phyloP scores from a whole-genome alignment of 2,888 invertebrate genomes.

The Campoletis raptor region DNA sequence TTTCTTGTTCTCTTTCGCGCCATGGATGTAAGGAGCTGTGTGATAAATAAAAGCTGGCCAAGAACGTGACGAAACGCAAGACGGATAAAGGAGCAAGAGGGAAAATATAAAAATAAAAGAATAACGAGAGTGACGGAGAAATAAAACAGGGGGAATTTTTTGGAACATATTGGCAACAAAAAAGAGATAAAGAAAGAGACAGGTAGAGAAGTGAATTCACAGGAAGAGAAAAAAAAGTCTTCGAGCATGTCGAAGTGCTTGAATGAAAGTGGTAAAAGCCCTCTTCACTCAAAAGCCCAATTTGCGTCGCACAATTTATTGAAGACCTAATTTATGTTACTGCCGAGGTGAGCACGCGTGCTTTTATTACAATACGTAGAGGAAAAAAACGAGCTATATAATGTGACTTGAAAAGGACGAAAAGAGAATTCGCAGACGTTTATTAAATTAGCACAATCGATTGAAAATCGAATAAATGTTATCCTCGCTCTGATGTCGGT shows the following conservation, averaged over 20 bases:
- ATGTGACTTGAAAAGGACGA: slow-evolving; percentile 1
- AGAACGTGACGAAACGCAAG: slow-evolving; percentile 35
- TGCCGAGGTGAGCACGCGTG: slow-evolving; percentile 17
- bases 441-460: slow-evolving; percentile 5
- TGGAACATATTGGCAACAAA: slow-evolving; percentile 24
- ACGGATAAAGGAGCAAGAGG: slow-evolving; percentile 7
- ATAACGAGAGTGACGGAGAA: slow-evolving; percentile 8
- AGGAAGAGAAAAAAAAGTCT: slow-evolving; percentile 27
- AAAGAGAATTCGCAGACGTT: not conserved
- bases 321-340: slow-evolving; percentile 52
- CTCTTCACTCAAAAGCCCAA: slow-evolving; percentile 63
- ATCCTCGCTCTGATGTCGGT: not conserved
- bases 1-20: not conserved
- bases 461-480: slow-evolving; percentile 1
- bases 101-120: slow-evolving; percentile 17
- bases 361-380: slow-evolving; percentile 7
- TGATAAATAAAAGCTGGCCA: slow-evolving; percentile 22
- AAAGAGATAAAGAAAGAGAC: slow-evolving; percentile 11
- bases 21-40: slow-evolving; percentile 11
- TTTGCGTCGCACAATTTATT: slow-evolving; percentile 59
- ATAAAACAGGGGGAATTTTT: slow-evolving; percentile 10
- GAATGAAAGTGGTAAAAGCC: slow-evolving; percentile 35
- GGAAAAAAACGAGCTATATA: slow-evolving; percentile 33
- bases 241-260: slow-evolving; percentile 35
- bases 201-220: slow-evolving; percentile 1